Evolutionary conservation across 1,140 invertebrate species (phyloP), one percentile per base, ranked within the genome.

Genomic region (Penaeus vannamei): DNA sequence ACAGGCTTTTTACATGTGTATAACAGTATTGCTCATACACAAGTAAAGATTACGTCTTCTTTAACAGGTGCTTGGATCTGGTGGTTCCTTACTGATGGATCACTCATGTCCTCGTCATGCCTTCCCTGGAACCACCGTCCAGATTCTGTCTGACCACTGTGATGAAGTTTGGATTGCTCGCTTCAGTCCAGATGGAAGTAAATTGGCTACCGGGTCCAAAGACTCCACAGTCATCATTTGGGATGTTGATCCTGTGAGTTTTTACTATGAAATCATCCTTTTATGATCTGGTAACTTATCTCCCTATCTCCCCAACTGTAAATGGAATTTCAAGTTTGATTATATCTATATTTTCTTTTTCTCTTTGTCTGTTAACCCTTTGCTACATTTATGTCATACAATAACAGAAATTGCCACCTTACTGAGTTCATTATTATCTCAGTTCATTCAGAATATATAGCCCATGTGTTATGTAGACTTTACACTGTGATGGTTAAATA

Each of bases 171-270:
- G 94, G 95, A 94, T 94, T 92, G 94, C 95, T 91, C 93, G 93
- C 77, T 95, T 95, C 91, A 95, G 95, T 53, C 95, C 94, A 85
- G 94, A 95, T 92, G 95, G 95, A 60, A 96, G 97, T 93, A 98
- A 97, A 94, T 94, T 99, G 91, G 98, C 98, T 0, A 99, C 98
- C 53, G 98, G 98, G 91, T 99, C 98, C 87, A 99, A 99, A 94
- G 98, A 99, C 94, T 97, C 96, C 92, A 97, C 97, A 90, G 96
- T 99, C 91, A 98, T 99, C 92, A 97, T 99, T 92, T 99, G 98
- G 98, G 97, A 98, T 93, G 97, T 99, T 91, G 96, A 99, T 94
- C 96, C 97, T 87, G 96, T 96, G 93, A 94, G 94, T 93, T 22
- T 36, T 17, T 61, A 60, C 4, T 46, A 10, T 12, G 76, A n/a